Conservation (phyloP, 2,113 vertebrate species). For the rat (Rattus norvegicus) region DNA sequence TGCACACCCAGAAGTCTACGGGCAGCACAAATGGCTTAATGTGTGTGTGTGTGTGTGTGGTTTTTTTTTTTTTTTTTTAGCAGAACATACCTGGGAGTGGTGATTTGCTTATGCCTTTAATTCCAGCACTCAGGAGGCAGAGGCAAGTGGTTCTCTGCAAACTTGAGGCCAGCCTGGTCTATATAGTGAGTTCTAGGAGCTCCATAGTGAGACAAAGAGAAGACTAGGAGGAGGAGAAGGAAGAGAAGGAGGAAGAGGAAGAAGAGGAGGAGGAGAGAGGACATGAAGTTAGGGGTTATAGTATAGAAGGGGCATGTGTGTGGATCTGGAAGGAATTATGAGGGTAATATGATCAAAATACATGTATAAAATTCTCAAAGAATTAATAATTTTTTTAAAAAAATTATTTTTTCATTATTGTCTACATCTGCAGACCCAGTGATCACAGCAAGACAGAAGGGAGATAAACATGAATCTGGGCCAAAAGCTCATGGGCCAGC, state of each 20-base stretch:
- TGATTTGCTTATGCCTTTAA: background rate
- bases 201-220: background rate
- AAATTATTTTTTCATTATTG: background rate
- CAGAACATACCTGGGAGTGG: background rate
- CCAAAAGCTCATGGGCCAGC: background rate
- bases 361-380: background rate
- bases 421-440: background rate
- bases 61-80: too few species aligned
- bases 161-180: background rate
- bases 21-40: background rate
- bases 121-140: background rate
- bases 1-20: background rate
- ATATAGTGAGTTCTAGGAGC: background rate
- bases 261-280: background rate
- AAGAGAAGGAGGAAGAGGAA: background rate
- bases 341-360: background rate
- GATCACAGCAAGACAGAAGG: background rate
- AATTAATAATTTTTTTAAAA: background rate
- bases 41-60: too few species aligned
- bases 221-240: fast-evolving
- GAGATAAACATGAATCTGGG: background rate
- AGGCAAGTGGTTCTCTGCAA: background rate
- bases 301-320: background rate
- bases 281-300: background rate
- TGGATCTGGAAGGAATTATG: background rate